Conservation (phyloP, 2,113 vertebrate genomes). For the Psilopsiagon aymara region DNA sequence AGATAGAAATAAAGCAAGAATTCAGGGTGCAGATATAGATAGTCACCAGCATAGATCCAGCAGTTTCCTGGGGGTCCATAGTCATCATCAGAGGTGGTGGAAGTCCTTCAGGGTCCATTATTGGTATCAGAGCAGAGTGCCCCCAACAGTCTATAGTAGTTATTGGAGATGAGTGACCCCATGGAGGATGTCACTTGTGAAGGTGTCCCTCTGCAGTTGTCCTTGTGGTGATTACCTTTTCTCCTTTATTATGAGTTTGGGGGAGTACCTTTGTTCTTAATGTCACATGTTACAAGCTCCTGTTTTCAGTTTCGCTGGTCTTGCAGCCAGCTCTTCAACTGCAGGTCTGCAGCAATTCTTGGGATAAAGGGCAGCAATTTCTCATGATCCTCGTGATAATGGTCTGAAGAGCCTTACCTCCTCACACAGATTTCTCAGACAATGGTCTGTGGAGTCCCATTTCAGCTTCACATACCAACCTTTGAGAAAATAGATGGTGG, state of each 20-base stretch:
- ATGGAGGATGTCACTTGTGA: neutral
- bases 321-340: neutral
- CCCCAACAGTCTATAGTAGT: neutral
- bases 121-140: neutral
- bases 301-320: neutral
- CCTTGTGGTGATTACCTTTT: neutral
- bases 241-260: neutral
- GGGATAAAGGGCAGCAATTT: neutral
- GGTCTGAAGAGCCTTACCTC: neutral
- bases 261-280: neutral
- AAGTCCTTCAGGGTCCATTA: neutral
- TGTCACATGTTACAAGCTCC: neutral
- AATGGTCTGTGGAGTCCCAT: neutral
- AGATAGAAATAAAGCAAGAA: neutral
- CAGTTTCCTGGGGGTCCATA: neutral
- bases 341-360: neutral
- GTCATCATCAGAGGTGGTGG: neutral
- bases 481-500: neutral
- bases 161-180: neutral
- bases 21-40: neutral
- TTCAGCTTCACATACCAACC: neutral
- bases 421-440: neutral
- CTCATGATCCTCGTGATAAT: neutral
- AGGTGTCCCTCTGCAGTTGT: neutral
- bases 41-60: neutral